Conservation (phyloP, 1,140 invertebrate genomes). For the Pseudomyrmex dendroicus region DNA sequence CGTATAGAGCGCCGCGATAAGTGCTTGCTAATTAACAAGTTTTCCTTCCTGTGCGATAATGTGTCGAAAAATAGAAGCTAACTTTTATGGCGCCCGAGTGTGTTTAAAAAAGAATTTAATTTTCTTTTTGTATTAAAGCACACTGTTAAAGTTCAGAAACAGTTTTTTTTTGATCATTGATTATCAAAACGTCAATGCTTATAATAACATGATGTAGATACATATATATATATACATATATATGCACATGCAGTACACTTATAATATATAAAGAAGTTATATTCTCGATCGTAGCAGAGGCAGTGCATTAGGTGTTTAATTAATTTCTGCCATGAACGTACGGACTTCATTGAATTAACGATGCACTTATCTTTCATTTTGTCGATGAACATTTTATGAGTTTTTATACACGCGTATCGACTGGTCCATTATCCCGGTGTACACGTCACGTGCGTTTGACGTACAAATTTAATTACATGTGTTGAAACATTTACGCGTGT, state of each 20-base stretch:
- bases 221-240: neutral
- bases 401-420: neutral
- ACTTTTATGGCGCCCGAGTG: neutral
- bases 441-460: neutral
- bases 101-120: neutral
- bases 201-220: neutral
- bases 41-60: slow-evolving; percentile 35
- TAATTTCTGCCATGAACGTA: slow-evolving; percentile 62
- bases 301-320: slow-evolving; percentile 59
- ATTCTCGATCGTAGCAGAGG: slow-evolving; percentile 17
- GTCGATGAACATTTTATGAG: neutral
- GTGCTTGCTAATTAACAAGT: slow-evolving; percentile 53
- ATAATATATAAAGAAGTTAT: slow-evolving; percentile 25
- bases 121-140: neutral
- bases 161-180: slow-evolving; percentile 28
- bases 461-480: too few species aligned
- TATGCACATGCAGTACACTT: neutral
- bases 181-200: slow-evolving; percentile 9
- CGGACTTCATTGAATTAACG: slow-evolving; percentile 27
- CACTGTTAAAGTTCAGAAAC: slow-evolving; percentile 20
- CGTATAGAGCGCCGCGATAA: slow-evolving; percentile 34
- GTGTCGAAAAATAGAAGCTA: slow-evolving; percentile 26
- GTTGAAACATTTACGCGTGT: neutral
- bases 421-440: neutral
- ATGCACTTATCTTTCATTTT: slow-evolving; percentile 11